Base-by-base conservation (phyloP, 1,140 invertebrate genomes). In the Geopemphigus sp. region DNA sequence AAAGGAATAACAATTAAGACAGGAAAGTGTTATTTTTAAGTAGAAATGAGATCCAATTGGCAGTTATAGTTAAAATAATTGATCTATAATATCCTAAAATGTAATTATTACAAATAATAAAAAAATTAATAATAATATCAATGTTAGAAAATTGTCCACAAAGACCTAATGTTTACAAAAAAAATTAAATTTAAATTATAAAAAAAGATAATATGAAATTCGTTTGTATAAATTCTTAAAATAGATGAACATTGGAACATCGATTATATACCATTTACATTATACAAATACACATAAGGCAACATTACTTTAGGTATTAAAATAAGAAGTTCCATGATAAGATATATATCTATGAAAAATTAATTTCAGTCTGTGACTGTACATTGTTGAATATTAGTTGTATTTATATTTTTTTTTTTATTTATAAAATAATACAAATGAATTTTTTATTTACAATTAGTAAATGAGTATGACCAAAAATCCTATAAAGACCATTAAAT, bases 51-150 rank as follows among this genome's bases (percentile, higher is more conserved):
- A 8, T 4, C 32, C 32, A 39, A 8, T 39, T 39, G 32, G 8
- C 32, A 59, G 22, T 59, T 63, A 17, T 29, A 53, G 10, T 54
- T 54, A 72, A 72, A 72, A 72, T 72, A 72, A 72, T 54, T 72
- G 47, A 72, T 72, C 26, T 72, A 72, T 72, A 72, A 72, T 72
- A 54, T 72, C 47, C 68, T 72, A 72, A 72, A 72, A 72, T 54
- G 1, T 53, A 54, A 29, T 72, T 54, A 72, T 54, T 72, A 72
- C 68, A 72, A 72, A 29, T 53, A 54, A 70, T 53, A 53, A 70
- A 53, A 53, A 47, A 22, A 47, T 39, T 45, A 45, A 68, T 50
- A 68, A 50, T 50, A 68, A 54, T 22, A 72, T 29, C 26, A 50
- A 53, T 54, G 10, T 72, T 53, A 54, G 10, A 53, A 66, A 50